These are phyloP conservation scores for Ammodytes dubius DNA, from an alignment of 2,113 vertebrate genomes.

Conservation along the genomic window DNA sequence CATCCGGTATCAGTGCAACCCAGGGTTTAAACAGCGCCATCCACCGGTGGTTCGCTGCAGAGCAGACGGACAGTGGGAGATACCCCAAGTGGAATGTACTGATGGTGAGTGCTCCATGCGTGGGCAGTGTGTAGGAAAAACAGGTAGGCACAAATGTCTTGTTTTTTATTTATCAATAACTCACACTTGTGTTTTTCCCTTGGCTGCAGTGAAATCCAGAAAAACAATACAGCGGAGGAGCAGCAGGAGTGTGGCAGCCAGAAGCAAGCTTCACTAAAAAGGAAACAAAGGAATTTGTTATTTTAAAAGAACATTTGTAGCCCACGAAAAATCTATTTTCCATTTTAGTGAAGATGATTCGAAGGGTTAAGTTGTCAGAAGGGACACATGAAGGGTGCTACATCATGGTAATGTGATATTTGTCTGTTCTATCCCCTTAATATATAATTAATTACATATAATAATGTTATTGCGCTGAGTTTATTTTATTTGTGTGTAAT, in stretches of 20 bases:
- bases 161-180: not conserved
- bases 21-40: constrained; percentile 91
- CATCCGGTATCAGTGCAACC: constrained; percentile 92
- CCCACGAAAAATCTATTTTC: constrained; percentile 77
- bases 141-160: not conserved
- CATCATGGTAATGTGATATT: constrained; percentile 49
- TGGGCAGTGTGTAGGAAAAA: not conserved
- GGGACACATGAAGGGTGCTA: constrained; percentile 77
- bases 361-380: constrained; percentile 77
- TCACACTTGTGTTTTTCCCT: not conserved
- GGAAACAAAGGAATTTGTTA: constrained; percentile 56
- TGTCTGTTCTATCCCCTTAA: constrained; percentile 28
- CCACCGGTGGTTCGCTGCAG: constrained; percentile 91
- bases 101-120: constrained; percentile 83
- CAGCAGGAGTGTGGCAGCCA: constrained; percentile 69
- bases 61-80: constrained; percentile 91
- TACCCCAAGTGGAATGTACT: constrained; percentile 91
- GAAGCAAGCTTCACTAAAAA: constrained; percentile 79
- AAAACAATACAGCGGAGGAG: constrained; percentile 85
- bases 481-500: constrained; percentile 41
- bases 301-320: constrained; percentile 76
- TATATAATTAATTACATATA: constrained; percentile 57
- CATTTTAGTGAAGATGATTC: constrained; percentile 79
- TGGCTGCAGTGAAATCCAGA: constrained; percentile 83
- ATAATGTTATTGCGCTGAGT: constrained; percentile 52